Evolutionary conservation across 1,140 invertebrate species (phyloP), one percentile per base, ranked within the genome.

Genomic region (Meloidogyne chitwoodi): DNA sequence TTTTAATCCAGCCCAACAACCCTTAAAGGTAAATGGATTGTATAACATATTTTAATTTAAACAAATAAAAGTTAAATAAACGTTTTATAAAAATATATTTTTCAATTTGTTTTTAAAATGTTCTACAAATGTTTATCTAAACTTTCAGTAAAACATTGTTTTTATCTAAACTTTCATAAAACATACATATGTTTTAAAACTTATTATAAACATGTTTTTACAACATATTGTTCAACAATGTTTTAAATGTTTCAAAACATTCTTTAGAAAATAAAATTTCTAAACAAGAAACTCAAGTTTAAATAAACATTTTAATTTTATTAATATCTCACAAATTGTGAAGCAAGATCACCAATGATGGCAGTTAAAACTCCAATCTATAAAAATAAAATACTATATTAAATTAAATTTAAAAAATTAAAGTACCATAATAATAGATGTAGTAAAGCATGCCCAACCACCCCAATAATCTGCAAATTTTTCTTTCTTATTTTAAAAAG

Each of bases 1-100:
- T 74, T 86, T 86, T 27, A 86, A 75, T 22, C 86, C 86, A 63
- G 87, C 83, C 85, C 86, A 87, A 71, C 85, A 86, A 71, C 85
- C 85, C 71, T 73, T 5, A 31, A 64, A 63, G 10, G 22, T 29
- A 14, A 29, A 19, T 22, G 56, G 24, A n/a, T n/a, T 8, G 10
- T 41, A 41, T n/a, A n/a, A n/a, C n/a, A n/a, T n/a, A n/a, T n/a
- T n/a, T n/a, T n/a, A n/a, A n/a, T n/a, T n/a, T n/a, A n/a, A n/a
- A n/a, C n/a, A n/a, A n/a, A n/a, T n/a, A n/a, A n/a, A n/a, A n/a
- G n/a, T n/a, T n/a, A n/a, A n/a, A n/a, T n/a, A n/a, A n/a, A n/a
- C n/a, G n/a, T 38, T 38, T 38, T 8, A 38, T 31, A 3, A 6
- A 38, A 38, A 38, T 8, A 8, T 38, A 8, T 48, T 48, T 48